Base-by-base conservation (phyloP, 2,797 vertebrate genomes). In the Acropternis orthonyx region DNA sequence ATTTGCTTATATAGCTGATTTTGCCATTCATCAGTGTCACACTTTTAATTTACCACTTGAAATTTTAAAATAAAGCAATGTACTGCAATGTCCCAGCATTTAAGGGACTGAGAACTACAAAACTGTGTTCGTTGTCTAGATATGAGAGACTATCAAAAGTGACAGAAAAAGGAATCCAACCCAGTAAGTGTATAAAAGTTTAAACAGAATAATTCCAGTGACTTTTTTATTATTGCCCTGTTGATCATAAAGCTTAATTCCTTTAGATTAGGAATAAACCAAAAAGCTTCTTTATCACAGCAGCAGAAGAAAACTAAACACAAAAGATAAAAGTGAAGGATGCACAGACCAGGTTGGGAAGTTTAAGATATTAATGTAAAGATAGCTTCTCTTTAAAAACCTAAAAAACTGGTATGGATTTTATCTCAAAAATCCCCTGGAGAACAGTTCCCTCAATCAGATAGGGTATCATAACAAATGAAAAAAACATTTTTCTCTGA, bases 21-120 rank as follows among this genome's bases (percentile, higher is more conserved):
- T 88, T 89, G 62, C 54, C 61, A 94, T 92, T 94, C 71, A 94
- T 91, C 82, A 78, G 49, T 61, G 75, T 32, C 58, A 44, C 26
- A 52, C 52, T 58, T 75, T n/a, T 28, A 80, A 73, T 89, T 94
- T 75, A 77, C 58, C 79, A 88, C 54, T 72, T 16, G 18, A 85
- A 77, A 89, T 54, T 83, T 92, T 72, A 90, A 89, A 92, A 84
- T 36, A 43, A 49, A 81, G 27, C 19, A n/a, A 24, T 0, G 0
- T 28, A 77, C 26, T 85, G 44, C 18, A 21, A 78, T 7, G 27
- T 61, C 27, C 24, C 30, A 85, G 11, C 11, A 36, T 55, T 72
- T 36, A 83, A 78, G 48, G 9, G 12, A 55, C 36, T 32, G 71
- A 48, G 34, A 93, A 79, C 18, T 12, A 56, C 20, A 77, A 77